These are phyloP conservation scores for Serrognathus titanus DNA, from an alignment of 2,888 invertebrate genomes.

Conservation along the genomic window DNA sequence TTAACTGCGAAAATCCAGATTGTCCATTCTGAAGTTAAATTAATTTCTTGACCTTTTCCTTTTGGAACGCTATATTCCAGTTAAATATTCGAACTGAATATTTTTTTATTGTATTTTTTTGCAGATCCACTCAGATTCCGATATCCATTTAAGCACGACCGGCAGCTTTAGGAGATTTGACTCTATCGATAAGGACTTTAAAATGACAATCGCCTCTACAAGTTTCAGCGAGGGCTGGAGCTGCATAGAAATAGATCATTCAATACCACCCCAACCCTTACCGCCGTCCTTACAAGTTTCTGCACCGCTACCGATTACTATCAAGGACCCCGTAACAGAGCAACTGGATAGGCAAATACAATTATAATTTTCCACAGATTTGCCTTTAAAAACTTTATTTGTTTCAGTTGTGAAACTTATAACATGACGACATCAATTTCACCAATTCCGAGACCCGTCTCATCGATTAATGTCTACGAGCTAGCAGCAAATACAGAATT, in stretches of 20 bases:
- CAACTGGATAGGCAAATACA: too few relatives aligned
- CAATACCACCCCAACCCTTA: background rate
- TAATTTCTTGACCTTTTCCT: background rate
- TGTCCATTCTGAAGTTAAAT: background rate
- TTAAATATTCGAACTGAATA: background rate
- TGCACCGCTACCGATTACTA: too few relatives aligned
- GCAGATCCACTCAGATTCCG: slow-evolving; percentile 63
- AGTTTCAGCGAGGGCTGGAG: slow-evolving; percentile 38
- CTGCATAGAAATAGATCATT: slow-evolving; percentile 19
- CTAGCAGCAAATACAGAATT: slow-evolving; percentile 41
- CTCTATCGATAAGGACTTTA: slow-evolving; percentile 57
- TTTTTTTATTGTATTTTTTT: slow-evolving; percentile 17
- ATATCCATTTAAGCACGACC: slow-evolving; percentile 58
- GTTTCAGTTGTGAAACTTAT: slow-evolving; percentile 11
- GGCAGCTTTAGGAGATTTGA: slow-evolving; percentile 66
- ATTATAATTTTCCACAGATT: too few relatives aligned
- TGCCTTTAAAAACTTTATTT: background rate
- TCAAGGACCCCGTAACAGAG: too few relatives aligned
- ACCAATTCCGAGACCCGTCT: slow-evolving; percentile 45
- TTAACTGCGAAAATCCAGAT: too few relatives aligned
- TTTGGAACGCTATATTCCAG: background rate
- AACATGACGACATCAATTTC: slow-evolving; percentile 37
- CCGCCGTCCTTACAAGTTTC: background rate
- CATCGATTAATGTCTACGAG: slow-evolving; percentile 42
- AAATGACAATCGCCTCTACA: slow-evolving; percentile 50